Conservation (phyloP, 2,888 invertebrate genomes). For the Acanthoscelides obtectus region DNA sequence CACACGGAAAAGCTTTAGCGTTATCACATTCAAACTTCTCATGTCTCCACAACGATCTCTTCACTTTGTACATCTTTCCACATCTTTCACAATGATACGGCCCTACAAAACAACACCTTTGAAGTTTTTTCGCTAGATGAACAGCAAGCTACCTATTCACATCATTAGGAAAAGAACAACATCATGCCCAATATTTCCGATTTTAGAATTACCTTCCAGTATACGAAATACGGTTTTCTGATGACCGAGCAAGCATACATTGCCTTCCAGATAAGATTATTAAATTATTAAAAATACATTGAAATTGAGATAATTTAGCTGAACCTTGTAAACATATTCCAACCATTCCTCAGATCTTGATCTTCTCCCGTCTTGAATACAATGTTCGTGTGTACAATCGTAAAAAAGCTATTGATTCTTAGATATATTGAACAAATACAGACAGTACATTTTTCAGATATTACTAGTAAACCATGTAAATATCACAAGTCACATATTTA, state of each 20-base stretch:
- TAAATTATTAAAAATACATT: too few relatives aligned
- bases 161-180: neutral
- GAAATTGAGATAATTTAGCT: too few relatives aligned
- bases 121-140: neutral
- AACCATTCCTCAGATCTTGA: too few relatives aligned
- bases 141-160: slow-evolving; percentile 4
- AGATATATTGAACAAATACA: neutral
- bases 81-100: slow-evolving; percentile 27
- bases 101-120: neutral
- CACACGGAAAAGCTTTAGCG: slow-evolving; percentile 4
- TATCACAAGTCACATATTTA: neutral
- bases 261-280: too few relatives aligned
- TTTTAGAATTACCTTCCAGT: neutral
- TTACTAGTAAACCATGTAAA: neutral
- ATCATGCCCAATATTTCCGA: neutral
- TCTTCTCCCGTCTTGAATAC: too few relatives aligned
- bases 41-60: slow-evolving; percentile 32
- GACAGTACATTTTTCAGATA: neutral
- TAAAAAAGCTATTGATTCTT: too few relatives aligned
- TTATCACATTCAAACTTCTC: slow-evolving; percentile 23
- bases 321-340: too few relatives aligned
- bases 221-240: too few relatives aligned
- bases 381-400: too few relatives aligned
- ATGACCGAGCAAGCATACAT: too few relatives aligned
- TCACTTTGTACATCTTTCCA: slow-evolving; percentile 33